Conservation (phyloP, 2,797 vertebrate species). For the Kryptopterus vitreolus region DNA sequence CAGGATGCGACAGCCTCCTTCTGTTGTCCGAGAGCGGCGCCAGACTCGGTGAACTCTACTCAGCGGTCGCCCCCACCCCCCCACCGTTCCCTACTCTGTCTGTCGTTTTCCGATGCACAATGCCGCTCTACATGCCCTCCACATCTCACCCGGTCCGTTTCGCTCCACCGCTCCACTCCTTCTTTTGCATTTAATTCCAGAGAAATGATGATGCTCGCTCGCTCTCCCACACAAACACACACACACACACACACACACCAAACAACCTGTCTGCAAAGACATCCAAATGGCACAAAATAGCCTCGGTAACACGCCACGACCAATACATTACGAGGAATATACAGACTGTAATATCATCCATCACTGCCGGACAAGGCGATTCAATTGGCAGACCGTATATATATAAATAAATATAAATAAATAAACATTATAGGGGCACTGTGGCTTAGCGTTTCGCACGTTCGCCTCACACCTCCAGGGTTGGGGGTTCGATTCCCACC, state of each 20-base stretch:
- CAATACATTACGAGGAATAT: not conserved
- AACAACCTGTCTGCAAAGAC: not conserved
- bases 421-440: too few relatives aligned
- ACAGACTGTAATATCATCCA: too few relatives aligned
- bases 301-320: not conserved
- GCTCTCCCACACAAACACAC: too few relatives aligned
- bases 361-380: not conserved
- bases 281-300: slow-evolving; percentile 4
- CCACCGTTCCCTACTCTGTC: slow-evolving; percentile 20
- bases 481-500: too few relatives aligned
- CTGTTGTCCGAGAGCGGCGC: slow-evolving; percentile 57
- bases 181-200: slow-evolving; percentile 1
- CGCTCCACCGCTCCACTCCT: slow-evolving; percentile 14
- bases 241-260: not conserved
- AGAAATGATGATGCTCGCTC: slow-evolving; percentile 31
- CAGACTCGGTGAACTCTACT: slow-evolving; percentile 49
- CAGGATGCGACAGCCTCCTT: slow-evolving; percentile 66
- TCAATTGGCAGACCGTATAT: too few relatives aligned
- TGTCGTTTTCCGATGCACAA: slow-evolving; percentile 35
- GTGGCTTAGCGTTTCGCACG: too few relatives aligned
- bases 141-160: slow-evolving; percentile 22
- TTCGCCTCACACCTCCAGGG: too few relatives aligned
- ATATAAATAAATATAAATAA: too few relatives aligned
- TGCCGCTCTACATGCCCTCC: slow-evolving; percentile 26
- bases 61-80: slow-evolving; percentile 24